Evolutionary conservation across 1,140 invertebrate species (phyloP).

Genomic region (Sitobion miscanthi): DNA sequence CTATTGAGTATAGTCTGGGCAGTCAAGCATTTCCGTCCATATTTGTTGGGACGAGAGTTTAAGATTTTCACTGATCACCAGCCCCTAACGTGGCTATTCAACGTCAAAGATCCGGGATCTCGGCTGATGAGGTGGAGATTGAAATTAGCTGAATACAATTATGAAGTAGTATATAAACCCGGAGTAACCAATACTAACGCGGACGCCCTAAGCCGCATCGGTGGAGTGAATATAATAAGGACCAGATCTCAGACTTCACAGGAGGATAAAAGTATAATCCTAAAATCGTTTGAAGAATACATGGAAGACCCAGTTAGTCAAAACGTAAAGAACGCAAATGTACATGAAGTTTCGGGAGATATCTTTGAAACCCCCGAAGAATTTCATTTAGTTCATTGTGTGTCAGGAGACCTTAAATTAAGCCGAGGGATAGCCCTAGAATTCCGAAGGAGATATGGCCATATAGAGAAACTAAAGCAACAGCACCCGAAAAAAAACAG

Average conservation of each 20-base stretch:
- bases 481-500: background rate
- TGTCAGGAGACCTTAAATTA: too few species aligned
- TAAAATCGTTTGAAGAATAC: too few species aligned
- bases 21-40: too few species aligned
- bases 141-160: slow-evolving; percentile 58
- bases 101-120: slow-evolving; percentile 61
- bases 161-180: slow-evolving; percentile 62
- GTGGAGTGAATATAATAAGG: too few species aligned
- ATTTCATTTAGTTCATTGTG: too few species aligned
- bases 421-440: background rate
- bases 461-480: background rate
- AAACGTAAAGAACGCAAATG: too few species aligned
- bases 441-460: background rate
- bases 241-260: too few species aligned
- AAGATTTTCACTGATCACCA: slow-evolving; percentile 66
- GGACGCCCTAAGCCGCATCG: slow-evolving; percentile 54
- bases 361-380: too few species aligned
- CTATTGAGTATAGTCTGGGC: too few species aligned
- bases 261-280: too few species aligned
- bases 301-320: too few species aligned
- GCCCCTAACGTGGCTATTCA: slow-evolving; percentile 64
- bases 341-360: too few species aligned
- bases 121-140: slow-evolving; percentile 59
- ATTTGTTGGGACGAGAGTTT: slow-evolving; percentile 57
- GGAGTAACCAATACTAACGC: slow-evolving; percentile 62